Conservation (phyloP, 2,113 vertebrate genomes). For the Passer montanus region DNA sequence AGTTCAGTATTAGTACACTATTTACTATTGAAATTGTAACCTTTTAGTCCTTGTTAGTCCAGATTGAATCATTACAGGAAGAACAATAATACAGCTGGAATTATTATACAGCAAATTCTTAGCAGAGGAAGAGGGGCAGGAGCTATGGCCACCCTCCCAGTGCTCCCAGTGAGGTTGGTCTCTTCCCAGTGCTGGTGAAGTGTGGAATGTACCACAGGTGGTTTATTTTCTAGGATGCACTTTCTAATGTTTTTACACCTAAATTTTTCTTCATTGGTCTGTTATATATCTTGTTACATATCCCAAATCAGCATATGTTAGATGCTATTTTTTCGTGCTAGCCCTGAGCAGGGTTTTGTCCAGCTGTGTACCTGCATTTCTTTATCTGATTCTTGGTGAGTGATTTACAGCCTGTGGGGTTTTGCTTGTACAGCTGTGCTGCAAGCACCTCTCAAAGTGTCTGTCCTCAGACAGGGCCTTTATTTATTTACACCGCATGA, state of each 20-base stretch:
- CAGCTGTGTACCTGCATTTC: not conserved
- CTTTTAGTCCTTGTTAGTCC: not conserved
- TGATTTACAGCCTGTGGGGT: not conserved
- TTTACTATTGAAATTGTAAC: not conserved
- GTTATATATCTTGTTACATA: not conserved
- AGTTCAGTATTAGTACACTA: not conserved
- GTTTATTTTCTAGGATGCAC: not conserved
- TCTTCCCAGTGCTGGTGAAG: not conserved
- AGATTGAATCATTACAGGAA: not conserved
- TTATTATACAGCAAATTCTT: not conserved
- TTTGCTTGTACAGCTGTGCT: not conserved
- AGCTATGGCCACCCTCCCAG: not conserved
- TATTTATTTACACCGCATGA: not conserved
- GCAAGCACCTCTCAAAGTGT: not conserved
- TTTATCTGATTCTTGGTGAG: not conserved
- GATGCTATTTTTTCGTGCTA: not conserved
- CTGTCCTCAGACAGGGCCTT: rapidly evolving
- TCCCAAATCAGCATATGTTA: not conserved
- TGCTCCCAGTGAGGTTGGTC: not conserved
- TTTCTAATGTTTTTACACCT: not conserved
- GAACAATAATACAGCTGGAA: not conserved
- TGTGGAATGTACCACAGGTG: not conserved
- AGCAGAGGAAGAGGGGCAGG: not conserved
- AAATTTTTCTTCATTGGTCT: not conserved
- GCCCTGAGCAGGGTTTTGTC: not conserved